Evolutionary conservation across 2,113 vertebrate species (phyloP).

Genomic region (Ginglymostoma cirratum): DNA sequence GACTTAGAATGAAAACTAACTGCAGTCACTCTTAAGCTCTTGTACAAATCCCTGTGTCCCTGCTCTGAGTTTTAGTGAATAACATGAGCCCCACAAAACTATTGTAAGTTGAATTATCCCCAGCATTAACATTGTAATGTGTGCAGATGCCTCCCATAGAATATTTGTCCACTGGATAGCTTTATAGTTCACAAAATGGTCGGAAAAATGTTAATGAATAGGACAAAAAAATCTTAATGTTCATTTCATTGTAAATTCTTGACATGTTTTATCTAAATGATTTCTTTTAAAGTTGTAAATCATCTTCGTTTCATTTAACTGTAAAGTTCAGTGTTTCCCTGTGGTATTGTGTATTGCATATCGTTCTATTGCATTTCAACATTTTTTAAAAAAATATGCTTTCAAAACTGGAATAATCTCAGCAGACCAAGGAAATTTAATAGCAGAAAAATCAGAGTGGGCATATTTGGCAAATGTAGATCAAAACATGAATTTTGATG

Average conservation of each 20-base stretch:
- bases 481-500: not conserved
- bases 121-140: not conserved
- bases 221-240: not conserved
- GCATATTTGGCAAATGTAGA: not conserved
- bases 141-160: not conserved
- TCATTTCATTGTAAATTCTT: not conserved
- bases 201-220: not conserved
- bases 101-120: not conserved
- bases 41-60: not conserved
- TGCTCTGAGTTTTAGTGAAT: not conserved
- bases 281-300: not conserved
- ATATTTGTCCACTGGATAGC: not conserved
- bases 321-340: not conserved
- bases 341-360: not conserved
- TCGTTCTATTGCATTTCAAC: not conserved
- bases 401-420: not conserved
- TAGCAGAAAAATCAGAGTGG: not conserved
- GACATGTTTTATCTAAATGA: not conserved
- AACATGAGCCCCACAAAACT: not conserved
- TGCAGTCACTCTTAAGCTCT: not conserved
- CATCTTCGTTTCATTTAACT: not conserved
- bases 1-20: not conserved
- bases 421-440: not conserved
- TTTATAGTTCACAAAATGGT: not conserved
- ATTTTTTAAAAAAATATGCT: not conserved